Evolutionary conservation across 2,888 invertebrate genomes (phyloP), one percentile per base, ranked within the genome.

Genomic region (Hydrotaea diabolus): DNA sequence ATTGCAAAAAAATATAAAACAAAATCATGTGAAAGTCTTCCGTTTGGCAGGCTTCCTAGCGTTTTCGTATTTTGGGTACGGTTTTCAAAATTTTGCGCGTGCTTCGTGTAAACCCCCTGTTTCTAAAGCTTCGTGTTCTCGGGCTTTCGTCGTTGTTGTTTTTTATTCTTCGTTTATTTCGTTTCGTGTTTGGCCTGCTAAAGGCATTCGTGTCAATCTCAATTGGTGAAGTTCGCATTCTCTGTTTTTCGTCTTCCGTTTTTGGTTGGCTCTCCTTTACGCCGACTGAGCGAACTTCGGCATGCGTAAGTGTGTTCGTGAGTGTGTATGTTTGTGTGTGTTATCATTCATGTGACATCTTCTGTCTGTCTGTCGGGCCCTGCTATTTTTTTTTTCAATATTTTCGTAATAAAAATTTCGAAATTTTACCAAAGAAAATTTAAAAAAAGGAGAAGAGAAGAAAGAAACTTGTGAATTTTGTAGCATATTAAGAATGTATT

Each of bases 251-350:
- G n/a, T n/a, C n/a, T n/a, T n/a, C n/a, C n/a, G n/a, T 17, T 53
- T 23, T 59, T 9, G 9, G 23, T 59, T 0, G 0, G 8, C 2
- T 23, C 43, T 39, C 15, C 46, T 23, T 0, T 46, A 17, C 9
- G 21, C 43, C 69, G 19, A 46, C 43, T 77, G 69, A 62, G 43
- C 31, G 72, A 69, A 71, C 64, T 31, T 7, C 11, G 39, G 39
- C 39, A 11, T 39, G 36, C 8, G 36, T 36, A 39, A 77, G 77
- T 31, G 15, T 55, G 15, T 13, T 31, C 19, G 19, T 53, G 77
- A 73, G 59, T 83, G 74, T 74, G 71, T 77, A 75, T 83, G 72
- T 66, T 66, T 49, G 71, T 71, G 71, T 79, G 74, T 76, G 75
- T 75, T 36, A 55, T 77, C 66, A 72, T 72, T 64, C 80, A 72